A percentile compares a stretch with the other conserved stretches of the same genome.
phyloP scores from a whole-genome alignment of 2,113 vertebrate genomes.

The Phrynosoma platyrhinos region DNA sequence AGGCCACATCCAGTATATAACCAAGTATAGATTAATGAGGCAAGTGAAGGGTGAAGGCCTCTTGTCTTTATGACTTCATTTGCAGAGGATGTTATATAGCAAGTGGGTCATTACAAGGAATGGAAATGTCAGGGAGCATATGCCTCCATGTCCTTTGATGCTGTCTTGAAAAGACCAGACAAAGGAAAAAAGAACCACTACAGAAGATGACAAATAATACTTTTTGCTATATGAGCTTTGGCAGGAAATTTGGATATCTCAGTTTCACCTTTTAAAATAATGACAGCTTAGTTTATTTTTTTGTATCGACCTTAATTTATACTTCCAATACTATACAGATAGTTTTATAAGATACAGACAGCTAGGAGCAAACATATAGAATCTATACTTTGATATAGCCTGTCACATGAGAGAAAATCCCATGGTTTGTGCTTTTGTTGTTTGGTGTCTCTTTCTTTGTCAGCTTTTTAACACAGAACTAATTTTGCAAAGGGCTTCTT shows the following conservation, averaged over 20 bases:
- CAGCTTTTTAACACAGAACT: no score
- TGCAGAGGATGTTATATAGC: background rate
- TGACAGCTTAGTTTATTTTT: no score
- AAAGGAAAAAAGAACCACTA: background rate
- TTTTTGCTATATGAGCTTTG: background rate
- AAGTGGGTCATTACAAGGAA: background rate
- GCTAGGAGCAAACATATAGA: background rate
- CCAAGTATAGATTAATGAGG: background rate
- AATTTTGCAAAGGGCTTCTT: background rate
- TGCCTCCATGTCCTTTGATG: background rate
- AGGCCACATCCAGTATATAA: background rate
- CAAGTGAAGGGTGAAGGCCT: background rate
- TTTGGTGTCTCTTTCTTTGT: background rate
- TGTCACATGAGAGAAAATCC: background rate
- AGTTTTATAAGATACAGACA: background rate
- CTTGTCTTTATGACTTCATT: conserved; percentile 1
- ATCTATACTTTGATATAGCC: background rate
- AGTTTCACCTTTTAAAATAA: background rate
- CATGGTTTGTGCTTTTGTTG: background rate
- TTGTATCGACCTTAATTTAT: background rate
- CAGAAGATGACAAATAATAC: background rate
- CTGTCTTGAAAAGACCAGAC: background rate
- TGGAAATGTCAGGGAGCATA: background rate
- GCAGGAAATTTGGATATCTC: background rate
- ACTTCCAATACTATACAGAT: background rate